Conservation (phyloP, 2,797 vertebrate genomes). For the Gouania willdenowi region DNA sequence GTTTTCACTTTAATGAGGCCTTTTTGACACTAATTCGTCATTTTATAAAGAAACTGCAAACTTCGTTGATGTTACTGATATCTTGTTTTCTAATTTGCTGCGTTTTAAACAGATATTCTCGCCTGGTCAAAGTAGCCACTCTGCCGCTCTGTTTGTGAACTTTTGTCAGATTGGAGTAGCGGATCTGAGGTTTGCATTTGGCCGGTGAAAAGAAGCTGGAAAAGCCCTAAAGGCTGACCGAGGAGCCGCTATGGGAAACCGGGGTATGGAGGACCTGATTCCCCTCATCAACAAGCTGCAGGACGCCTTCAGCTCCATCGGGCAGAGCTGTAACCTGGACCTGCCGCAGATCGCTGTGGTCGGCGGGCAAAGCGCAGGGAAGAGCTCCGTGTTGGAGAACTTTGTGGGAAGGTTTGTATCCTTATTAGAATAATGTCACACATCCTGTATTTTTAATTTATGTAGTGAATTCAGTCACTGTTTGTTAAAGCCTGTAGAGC, state of each 20-base stretch:
- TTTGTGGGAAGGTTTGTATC: constrained; percentile 88
- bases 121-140: no score
- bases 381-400: constrained; percentile 95
- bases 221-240: constrained; percentile 24
- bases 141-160: neutral
- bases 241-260: constrained; percentile 86
- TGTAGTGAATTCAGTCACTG: neutral
- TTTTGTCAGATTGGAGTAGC: constrained; percentile 4
- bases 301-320: constrained; percentile 95
- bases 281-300: constrained; percentile 95
- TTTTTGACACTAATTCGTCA: no score
- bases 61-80: no score
- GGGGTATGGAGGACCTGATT: constrained; percentile 95
- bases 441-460: neutral
- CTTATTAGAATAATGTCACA: neutral
- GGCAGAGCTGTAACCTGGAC: constrained; percentile 92
- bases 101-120: no score
- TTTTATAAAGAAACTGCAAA: constrained; percentile 11
- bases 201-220: constrained; percentile 6
- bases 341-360: constrained; percentile 96
- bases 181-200: constrained; percentile 4
- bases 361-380: constrained; percentile 95
- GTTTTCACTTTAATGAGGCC: constrained; percentile 44
- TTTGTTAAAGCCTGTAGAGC: neutral
- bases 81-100: no score